Conservation (phyloP, 2,113 vertebrate species). For the Furnarius figulus region DNA sequence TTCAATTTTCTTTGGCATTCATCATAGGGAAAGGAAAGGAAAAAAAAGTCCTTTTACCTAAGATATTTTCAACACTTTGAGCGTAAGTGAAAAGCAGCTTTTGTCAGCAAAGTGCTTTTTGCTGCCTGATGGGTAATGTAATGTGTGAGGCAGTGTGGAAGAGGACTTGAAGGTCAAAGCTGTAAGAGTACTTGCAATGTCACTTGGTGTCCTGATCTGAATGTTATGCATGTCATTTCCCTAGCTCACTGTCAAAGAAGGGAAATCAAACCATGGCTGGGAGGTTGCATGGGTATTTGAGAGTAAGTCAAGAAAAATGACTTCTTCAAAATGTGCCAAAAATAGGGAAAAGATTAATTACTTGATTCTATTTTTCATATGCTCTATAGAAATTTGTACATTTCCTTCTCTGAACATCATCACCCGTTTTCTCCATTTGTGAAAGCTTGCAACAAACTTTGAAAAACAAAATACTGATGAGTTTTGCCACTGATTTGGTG, state of each 20-base stretch:
- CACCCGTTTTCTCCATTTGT: neutral
- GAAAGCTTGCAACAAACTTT: neutral
- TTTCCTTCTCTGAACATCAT: neutral
- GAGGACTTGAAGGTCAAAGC: conserved; percentile 4
- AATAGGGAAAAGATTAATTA: neutral
- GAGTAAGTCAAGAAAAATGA: neutral
- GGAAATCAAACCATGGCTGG: neutral
- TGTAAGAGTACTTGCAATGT: neutral
- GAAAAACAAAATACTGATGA: neutral
- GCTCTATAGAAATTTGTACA: neutral
- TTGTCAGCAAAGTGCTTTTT: conserved; percentile 46
- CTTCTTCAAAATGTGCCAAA: neutral
- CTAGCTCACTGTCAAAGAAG: conserved; percentile 16
- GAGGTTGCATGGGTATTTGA: neutral
- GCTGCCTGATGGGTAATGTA: conserved; percentile 58
- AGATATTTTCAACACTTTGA: conserved; percentile 33
- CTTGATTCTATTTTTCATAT: neutral
- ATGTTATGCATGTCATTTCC: conserved; percentile 3
- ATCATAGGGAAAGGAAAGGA: neutral
- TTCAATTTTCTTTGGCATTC: conserved; percentile 38
- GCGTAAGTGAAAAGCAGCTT: conserved; percentile 4
- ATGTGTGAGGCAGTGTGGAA: conserved; percentile 17
- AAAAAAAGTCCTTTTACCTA: conserved; percentile 17
- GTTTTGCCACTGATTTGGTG: neutral
- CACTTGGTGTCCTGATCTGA: conserved; percentile 13